Percentiles rank a stretch among this genome's conserved stretches.
Evolutionary conservation across 2,888 invertebrate genomes (phyloP).

Genomic region (Lasius platythorax): DNA sequence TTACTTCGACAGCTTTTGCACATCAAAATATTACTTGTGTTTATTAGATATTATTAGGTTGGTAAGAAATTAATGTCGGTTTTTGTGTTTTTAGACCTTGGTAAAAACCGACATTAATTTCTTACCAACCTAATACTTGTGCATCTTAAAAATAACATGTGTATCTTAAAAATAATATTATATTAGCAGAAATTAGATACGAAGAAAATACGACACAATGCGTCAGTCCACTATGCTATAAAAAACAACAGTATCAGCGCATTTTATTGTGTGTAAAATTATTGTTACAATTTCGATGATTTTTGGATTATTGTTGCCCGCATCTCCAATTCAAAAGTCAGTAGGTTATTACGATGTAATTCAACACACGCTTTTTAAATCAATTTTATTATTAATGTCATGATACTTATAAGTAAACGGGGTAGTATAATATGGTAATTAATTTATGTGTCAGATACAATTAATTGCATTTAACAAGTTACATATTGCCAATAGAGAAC

Average conservation of each 20-base stretch:
- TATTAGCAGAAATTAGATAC: not conserved
- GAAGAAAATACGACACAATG: not conserved
- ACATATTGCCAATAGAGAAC: not conserved
- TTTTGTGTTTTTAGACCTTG: too few relatives aligned
- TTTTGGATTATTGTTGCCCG: not conserved
- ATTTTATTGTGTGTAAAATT: not conserved
- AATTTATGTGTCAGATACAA: constrained; percentile 29
- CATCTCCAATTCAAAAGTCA: not conserved
- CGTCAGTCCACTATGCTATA: not conserved
- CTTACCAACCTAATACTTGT: too few relatives aligned
- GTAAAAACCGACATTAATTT: too few relatives aligned
- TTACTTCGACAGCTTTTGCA: not conserved
- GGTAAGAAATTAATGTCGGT: too few relatives aligned
- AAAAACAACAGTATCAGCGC: not conserved
- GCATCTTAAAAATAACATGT: not conserved
- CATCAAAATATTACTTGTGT: not conserved
- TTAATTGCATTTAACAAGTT: constrained; percentile 22
- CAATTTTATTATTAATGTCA: constrained; percentile 19
- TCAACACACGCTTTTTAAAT: not conserved
- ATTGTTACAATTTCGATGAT: not conserved
- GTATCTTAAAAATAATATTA: not conserved
- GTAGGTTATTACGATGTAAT: constrained; percentile 8
- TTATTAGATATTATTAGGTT: not conserved
- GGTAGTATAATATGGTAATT: not conserved
- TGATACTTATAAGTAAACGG: not conserved